Percentiles rank a stretch among this genome's conserved stretches.
phyloP scores from a whole-genome alignment of 2,113 vertebrate genomes.

The Atherinomorus stipes region DNA sequence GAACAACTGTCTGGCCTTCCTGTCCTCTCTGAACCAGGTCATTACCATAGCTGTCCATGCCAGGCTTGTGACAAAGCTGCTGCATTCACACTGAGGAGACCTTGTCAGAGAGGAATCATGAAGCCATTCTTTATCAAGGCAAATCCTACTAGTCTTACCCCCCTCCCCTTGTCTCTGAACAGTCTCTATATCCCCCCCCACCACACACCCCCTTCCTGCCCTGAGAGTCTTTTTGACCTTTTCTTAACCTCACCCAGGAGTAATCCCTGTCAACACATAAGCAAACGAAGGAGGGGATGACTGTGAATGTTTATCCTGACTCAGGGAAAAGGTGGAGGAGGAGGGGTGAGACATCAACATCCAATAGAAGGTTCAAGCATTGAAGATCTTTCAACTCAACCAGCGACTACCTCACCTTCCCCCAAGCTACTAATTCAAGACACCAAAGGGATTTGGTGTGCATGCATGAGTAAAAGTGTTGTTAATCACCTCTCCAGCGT shows the following conservation, averaged over 20 bases:
- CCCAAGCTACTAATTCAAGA: slow-evolving; percentile 6
- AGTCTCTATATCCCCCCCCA: slow-evolving; percentile 11
- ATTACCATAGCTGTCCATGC: slow-evolving; percentile 72
- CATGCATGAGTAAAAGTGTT: slow-evolving; percentile 27
- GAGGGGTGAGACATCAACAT: slow-evolving; percentile 16
- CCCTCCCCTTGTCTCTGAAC: not conserved
- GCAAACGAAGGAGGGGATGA: slow-evolving; percentile 15
- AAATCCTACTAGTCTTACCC: slow-evolving; percentile 36
- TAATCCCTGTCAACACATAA: slow-evolving; percentile 18
- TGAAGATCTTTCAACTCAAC: slow-evolving; percentile 10
- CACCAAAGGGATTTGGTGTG: slow-evolving; percentile 1
- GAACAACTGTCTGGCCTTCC: slow-evolving; percentile 57
- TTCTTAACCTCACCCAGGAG: slow-evolving; percentile 24
- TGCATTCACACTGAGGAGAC: slow-evolving; percentile 68
- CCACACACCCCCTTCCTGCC: too few species aligned
- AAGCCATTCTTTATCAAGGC: slow-evolving; percentile 66
- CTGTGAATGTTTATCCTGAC: slow-evolving; percentile 39
- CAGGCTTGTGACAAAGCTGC: slow-evolving; percentile 69
- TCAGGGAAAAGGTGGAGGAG: slow-evolving; percentile 37
- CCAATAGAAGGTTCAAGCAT: slow-evolving; percentile 41
- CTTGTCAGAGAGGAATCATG: slow-evolving; percentile 68
- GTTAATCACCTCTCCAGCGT: slow-evolving; percentile 90
- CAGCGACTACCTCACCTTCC: slow-evolving; percentile 39
- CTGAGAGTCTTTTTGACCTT: slow-evolving; percentile 18
- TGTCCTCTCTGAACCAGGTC: slow-evolving; percentile 62